Evolutionary conservation across 1,140 invertebrate genomes (phyloP).

Genomic region (Caenorhabditis latens): DNA sequence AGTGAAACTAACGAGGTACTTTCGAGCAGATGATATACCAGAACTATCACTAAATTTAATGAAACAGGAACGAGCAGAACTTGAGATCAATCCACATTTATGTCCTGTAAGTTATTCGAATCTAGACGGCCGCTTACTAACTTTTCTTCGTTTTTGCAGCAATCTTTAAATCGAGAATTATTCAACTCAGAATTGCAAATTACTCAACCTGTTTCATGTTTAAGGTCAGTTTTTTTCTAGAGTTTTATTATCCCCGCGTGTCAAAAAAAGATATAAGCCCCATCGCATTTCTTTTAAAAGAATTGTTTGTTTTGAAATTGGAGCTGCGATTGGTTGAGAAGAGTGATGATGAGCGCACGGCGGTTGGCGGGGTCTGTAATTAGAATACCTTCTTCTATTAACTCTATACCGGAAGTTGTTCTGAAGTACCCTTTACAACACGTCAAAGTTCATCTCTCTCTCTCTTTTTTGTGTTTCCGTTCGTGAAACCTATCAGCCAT

Average conservation of each 20-base stretch:
- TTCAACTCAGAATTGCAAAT: constrained; percentile 66
- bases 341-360: background rate
- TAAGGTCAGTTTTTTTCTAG: constrained; percentile 63
- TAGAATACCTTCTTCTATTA: constrained; percentile 11
- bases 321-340: background rate
- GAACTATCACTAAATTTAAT: constrained; percentile 77
- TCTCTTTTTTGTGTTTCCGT: background rate
- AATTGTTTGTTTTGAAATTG: constrained; percentile 34
- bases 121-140: background rate
- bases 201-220: constrained; percentile 61
- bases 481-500: constrained; percentile 3
- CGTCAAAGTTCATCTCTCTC: background rate
- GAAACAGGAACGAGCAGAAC: constrained; percentile 76
- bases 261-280: background rate
- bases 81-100: constrained; percentile 56
- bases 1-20: constrained; percentile 78
- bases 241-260: background rate
- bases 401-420: background rate
- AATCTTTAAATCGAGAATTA: constrained; percentile 63
- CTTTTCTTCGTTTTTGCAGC: constrained; percentile 17
- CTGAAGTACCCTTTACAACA: background rate
- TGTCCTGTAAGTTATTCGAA: constrained; percentile 11
- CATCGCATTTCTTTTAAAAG: background rate
- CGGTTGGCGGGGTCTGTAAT: background rate
- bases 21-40: constrained; percentile 78